These are phyloP conservation scores for Spongia lamella DNA, from an alignment of 37 sponge, comb jelly and placozoan genomes.

Conservation along the genomic window DNA sequence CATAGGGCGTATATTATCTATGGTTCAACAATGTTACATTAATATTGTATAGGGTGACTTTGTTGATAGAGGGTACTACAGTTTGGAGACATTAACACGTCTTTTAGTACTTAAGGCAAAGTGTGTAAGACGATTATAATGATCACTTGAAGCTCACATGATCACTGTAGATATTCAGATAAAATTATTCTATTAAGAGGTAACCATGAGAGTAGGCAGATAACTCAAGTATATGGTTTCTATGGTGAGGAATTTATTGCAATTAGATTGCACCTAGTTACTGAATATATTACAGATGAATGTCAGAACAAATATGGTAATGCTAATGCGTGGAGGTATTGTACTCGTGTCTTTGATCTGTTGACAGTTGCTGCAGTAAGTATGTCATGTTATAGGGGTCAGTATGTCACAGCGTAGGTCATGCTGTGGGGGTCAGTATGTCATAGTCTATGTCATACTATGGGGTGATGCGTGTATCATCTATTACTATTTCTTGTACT, in stretches of 20 bases:
- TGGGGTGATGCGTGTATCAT: not conserved
- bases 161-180: slow-evolving; percentile 65
- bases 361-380: slow-evolving; percentile 98
- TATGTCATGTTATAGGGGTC: not conserved
- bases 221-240: slow-evolving; percentile 98
- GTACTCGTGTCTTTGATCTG: slow-evolving; percentile 94
- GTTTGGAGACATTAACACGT: slow-evolving; percentile 95
- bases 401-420: not conserved
- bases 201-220: slow-evolving; percentile 97
- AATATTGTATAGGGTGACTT: slow-evolving; percentile 87
- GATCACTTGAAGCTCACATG: not conserved
- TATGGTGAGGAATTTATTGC: slow-evolving; percentile 75
- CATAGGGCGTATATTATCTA: not conserved
- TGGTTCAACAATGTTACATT: not conserved
- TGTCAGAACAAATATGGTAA: slow-evolving; percentile 99
- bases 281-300: slow-evolving; percentile 69
- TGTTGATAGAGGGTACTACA: slow-evolving; percentile 98
- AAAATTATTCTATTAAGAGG: slow-evolving; percentile 91
- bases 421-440: not conserved
- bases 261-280: not conserved
- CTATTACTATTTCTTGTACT: not conserved
- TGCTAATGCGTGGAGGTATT: slow-evolving; percentile 97
- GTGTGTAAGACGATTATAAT: slow-evolving; percentile 22
- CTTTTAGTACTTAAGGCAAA: slow-evolving; percentile 91
- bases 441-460: not conserved